Conservation (phyloP, 2,797 vertebrate genomes). For the Hippopotamyrus pictus region DNA sequence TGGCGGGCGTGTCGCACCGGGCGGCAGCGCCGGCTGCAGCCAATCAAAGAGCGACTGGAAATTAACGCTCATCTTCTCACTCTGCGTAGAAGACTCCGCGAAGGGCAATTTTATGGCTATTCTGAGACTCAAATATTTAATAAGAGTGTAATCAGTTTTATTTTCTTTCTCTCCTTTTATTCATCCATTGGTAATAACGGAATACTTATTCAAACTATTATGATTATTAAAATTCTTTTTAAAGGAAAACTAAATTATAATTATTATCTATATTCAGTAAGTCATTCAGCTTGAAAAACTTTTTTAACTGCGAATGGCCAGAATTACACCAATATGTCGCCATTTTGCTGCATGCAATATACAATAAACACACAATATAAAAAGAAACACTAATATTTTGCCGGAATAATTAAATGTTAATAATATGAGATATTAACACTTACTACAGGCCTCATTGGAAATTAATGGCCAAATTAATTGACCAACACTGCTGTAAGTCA, state of each 20-base stretch:
- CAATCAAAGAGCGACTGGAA: slow-evolving; percentile 88
- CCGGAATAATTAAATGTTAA: not conserved
- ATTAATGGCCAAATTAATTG: not conserved
- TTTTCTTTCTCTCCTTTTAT: slow-evolving; percentile 10
- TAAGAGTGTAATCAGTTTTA: slow-evolving; percentile 43
- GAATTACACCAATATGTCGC: not conserved
- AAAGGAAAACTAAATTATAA: not conserved
- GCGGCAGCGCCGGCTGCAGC: slow-evolving; percentile 74
- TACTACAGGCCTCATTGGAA: not conserved
- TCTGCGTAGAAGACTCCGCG: slow-evolving; percentile 65
- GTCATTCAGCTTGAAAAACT: not conserved
- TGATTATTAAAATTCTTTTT: not conserved
- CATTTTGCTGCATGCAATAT: not conserved
- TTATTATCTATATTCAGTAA: not conserved
- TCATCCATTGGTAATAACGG: not conserved
- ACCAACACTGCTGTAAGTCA: not conserved
- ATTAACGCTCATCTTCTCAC: slow-evolving; percentile 89
- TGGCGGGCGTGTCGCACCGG: slow-evolving; percentile 74
- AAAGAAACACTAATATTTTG: not conserved
- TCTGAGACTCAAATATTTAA: slow-evolving; percentile 43
- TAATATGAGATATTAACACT: not conserved
- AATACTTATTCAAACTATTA: slow-evolving; percentile 2
- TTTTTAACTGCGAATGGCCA: not conserved
- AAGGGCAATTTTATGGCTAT: slow-evolving; percentile 72
- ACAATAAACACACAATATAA: not conserved